Conservation (phyloP, 2,888 invertebrate species). For the Epirrita christyi region DNA sequence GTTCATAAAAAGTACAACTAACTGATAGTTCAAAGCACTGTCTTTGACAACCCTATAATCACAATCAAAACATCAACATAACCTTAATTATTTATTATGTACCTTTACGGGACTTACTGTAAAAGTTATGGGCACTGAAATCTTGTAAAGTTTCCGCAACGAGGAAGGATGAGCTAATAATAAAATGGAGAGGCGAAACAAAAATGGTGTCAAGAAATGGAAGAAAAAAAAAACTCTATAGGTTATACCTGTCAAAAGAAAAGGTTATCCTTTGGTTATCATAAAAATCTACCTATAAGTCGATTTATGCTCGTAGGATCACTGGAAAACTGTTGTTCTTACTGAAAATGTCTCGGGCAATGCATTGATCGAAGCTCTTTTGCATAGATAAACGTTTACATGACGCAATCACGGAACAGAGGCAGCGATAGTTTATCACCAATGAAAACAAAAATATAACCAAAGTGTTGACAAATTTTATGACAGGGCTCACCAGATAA, state of each 20-base stretch:
- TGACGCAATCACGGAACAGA: slow-evolving; percentile 79
- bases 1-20: neutral
- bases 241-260: slow-evolving; percentile 78
- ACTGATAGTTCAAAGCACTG: slow-evolving; percentile 11
- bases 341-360: slow-evolving; percentile 13
- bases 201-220: slow-evolving; percentile 78
- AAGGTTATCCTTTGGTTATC: slow-evolving; percentile 62
- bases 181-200: slow-evolving; percentile 64
- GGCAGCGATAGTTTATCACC: slow-evolving; percentile 66
- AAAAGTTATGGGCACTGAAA: slow-evolving; percentile 6
- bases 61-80: slow-evolving; percentile 83
- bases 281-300: slow-evolving; percentile 40
- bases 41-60: slow-evolving; percentile 46
- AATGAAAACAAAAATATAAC: slow-evolving; percentile 79
- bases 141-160: slow-evolving; percentile 15
- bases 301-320: slow-evolving; percentile 36
- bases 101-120: slow-evolving; percentile 19
- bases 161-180: slow-evolving; percentile 44
- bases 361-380: slow-evolving; percentile 47
- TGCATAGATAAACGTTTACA: slow-evolving; percentile 70
- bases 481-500: slow-evolving; percentile 52
- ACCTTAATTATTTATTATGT: slow-evolving; percentile 60
- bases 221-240: slow-evolving; percentile 55
- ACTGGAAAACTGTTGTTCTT: slow-evolving; percentile 9
- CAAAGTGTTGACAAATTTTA: slow-evolving; percentile 57